Percentiles rank a stretch among this genome's conserved stretches.
These are phyloP conservation scores for Heteractis magnifica DNA, from an alignment of 92 coral and sea anemone species.

Conservation along the genomic window DNA sequence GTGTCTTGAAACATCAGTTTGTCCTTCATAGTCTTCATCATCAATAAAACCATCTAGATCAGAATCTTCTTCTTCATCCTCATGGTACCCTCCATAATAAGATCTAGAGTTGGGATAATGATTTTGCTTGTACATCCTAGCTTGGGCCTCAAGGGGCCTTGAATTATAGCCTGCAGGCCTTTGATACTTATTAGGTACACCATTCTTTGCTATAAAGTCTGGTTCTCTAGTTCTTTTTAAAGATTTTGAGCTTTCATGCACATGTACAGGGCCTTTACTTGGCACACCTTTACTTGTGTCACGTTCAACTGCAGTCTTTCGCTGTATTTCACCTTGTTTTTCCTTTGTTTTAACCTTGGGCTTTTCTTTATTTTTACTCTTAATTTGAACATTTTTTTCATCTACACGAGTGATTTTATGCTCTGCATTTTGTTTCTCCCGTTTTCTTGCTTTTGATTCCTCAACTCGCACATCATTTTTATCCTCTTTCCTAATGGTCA, in stretches of 20 bases:
- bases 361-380: neutral
- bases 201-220: neutral
- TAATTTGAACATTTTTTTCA: neutral
- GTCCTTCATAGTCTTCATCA: conserved; percentile 56
- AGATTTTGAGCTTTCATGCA: neutral
- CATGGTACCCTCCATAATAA: conserved; percentile 8
- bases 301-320: neutral
- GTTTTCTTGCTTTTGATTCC: neutral
- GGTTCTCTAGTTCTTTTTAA: neutral
- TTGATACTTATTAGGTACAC: neutral
- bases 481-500: neutral
- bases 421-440: neutral
- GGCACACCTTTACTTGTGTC: neutral
- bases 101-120: conserved; percentile 8
- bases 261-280: neutral
- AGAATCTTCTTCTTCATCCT: conserved; percentile 53
- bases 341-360: neutral
- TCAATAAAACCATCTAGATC: conserved; percentile 79
- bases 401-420: neutral
- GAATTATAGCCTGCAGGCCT: neutral
- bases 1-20: conserved; percentile 63
- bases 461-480: neutral
- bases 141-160: conserved; percentile 6
- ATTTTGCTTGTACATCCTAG: conserved; percentile 4
- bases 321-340: neutral